Evolutionary conservation across 2,113 vertebrate species (phyloP).

Genomic region (Stigmatopora nigra): DNA sequence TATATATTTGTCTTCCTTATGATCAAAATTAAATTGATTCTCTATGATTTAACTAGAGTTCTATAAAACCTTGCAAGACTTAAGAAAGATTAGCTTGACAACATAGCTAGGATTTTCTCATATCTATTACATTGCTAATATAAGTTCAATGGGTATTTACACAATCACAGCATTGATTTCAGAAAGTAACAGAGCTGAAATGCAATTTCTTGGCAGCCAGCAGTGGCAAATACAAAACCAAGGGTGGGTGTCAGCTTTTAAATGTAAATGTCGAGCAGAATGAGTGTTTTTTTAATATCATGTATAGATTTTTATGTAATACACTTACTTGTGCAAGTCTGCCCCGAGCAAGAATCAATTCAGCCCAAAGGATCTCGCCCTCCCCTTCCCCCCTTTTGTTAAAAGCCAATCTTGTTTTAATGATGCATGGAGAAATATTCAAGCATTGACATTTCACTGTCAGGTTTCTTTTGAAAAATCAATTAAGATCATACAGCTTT

Average conservation of each 20-base stretch:
- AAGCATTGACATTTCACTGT: conserved; percentile 99
- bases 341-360: conserved; percentile 99
- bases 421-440: conserved; percentile 99
- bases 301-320: conserved; percentile 99
- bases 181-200: conserved; percentile 64
- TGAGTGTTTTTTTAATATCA: conserved; percentile 99
- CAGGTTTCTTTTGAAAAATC: conserved; percentile 99
- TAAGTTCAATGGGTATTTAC: conserved; percentile 51
- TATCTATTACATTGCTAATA: conserved; percentile 49
- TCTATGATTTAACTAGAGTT: background rate
- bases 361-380: conserved; percentile 87
- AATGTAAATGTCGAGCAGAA: conserved; percentile 99
- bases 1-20: background rate
- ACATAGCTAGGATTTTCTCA: conserved; percentile 25
- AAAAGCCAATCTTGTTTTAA: conserved; percentile 99
- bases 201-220: conserved; percentile 69
- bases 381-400: conserved; percentile 84
- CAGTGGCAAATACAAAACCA: conserved; percentile 70
- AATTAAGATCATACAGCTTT: conserved; percentile 99
- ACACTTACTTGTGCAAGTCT: conserved; percentile 98
- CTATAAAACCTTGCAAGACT: conserved; percentile 22
- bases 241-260: conserved; percentile 93
- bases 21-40: background rate
- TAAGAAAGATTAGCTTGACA: conserved; percentile 31
- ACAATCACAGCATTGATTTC: conserved; percentile 53